Base-by-base conservation (phyloP, 2,797 vertebrate species). In the Pangasius krempfi region DNA sequence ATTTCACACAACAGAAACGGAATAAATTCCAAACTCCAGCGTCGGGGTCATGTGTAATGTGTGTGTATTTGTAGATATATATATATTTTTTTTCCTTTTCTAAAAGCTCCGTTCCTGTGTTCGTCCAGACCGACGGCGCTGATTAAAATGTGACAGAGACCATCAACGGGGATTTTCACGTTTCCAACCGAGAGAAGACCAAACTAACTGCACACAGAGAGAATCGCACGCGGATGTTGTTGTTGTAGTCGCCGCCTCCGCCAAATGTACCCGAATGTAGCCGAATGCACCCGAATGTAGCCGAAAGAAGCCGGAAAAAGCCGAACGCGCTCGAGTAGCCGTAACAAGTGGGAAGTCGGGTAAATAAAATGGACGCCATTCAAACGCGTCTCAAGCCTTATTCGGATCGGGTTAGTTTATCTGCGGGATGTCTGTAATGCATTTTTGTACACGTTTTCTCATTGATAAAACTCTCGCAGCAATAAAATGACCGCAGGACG, bases 91-190 rank as follows among this genome's bases (percentile, higher is more conserved):
- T 25, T 30, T 9, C 13, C 2, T n/a, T 6, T 9, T 7, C 81
- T 37, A 9, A 8, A 27, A 60, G 33, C 84, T 86, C 70, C 22
- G 68, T 20, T 44, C 37, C 37, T 30, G 64, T n/a, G 72, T 25
- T 91, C 87, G 83, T 75, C 94, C 94, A 93, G 93, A 93, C 86
- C 58, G 93, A 93, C 86, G 72, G 95, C 95, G 94, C 94, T 95
- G 95, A 96, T 86, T 86, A 95, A 96, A 96, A 92, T 95, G 95
- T 96, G 96, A 96, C 95, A 96, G 72, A 47, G 95, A 95, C 94
- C 93, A 95, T 96, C 96, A 95, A 93, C 92, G 94, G 93, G 93
- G 94, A 86, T 86, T 95, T 93, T 93, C 91, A 91, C 84, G 85
- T 90, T 89, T 89, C 90, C 88, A 68, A 25, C 85, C 12, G 27